Evolutionary conservation across 2,113 vertebrate genomes (phyloP).

Genomic region (Accipiter cooperii): DNA sequence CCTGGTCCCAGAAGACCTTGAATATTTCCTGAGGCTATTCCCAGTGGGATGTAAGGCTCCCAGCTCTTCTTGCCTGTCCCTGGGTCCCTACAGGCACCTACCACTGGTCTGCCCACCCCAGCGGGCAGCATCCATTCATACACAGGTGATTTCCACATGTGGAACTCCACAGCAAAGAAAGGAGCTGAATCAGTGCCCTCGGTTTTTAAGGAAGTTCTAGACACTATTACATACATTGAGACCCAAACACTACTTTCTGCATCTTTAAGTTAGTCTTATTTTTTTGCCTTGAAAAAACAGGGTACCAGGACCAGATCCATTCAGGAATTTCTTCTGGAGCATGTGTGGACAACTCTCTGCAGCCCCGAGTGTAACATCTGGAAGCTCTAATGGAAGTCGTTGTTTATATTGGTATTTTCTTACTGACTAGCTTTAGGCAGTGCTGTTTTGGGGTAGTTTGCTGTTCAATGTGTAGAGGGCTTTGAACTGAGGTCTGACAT

Average conservation of each 20-base stretch:
- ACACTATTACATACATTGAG: not conserved
- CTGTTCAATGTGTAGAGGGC: not conserved
- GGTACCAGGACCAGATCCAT: fast-evolving
- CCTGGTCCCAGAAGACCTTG: not conserved
- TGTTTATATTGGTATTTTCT: not conserved
- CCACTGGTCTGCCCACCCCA: not conserved
- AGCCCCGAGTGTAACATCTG: not conserved
- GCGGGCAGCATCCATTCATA: not conserved
- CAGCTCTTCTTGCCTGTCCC: not conserved
- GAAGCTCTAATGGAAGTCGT: not conserved
- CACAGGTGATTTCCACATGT: fast-evolving
- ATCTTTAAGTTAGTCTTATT: not conserved
- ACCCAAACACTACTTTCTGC: not conserved
- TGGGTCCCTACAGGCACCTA: fast-evolving
- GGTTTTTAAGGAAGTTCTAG: not conserved
- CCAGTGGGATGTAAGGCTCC: not conserved
- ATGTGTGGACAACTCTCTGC: fast-evolving
- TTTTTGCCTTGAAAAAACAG: not conserved
- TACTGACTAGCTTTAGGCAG: not conserved
- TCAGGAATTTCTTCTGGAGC: not conserved
- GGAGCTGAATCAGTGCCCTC: not conserved
- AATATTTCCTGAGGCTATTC: not conserved
- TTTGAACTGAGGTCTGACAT: not conserved
- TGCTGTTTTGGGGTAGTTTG: not conserved
- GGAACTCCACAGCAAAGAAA: not conserved